A percentile compares a stretch with the other conserved stretches of the same genome.
Conservation (phyloP, 1,140 invertebrate species). For the Popillia japonica region DNA sequence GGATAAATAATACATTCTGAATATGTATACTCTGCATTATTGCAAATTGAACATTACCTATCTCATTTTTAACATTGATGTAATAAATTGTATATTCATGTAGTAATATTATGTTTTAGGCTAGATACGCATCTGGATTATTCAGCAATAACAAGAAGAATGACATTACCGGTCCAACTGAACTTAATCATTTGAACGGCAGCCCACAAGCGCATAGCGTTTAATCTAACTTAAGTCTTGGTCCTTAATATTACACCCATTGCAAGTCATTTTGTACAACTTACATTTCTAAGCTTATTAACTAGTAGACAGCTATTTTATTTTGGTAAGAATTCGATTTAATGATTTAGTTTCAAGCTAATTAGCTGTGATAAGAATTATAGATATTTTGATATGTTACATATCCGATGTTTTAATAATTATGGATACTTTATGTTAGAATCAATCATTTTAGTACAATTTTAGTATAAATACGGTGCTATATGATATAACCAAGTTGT, state of each 20-base stretch:
- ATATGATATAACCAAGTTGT: neutral
- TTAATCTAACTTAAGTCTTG: neutral
- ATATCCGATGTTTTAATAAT: neutral
- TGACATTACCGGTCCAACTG: neutral
- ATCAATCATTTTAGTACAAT: conserved; percentile 8
- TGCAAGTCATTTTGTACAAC: neutral
- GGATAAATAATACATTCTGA: too few species aligned
- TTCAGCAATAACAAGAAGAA: neutral
- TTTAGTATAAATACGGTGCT: neutral
- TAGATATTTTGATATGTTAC: neutral
- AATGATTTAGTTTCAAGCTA: conserved; percentile 11
- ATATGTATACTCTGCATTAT: too few species aligned
- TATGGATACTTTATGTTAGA: neutral
- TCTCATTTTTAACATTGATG: too few species aligned
- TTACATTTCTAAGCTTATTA: neutral
- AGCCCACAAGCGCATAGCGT: conserved; percentile 10
- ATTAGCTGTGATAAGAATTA: conserved; percentile 13
- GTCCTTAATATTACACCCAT: neutral
- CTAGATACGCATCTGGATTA: neutral
- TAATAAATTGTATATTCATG: too few species aligned
- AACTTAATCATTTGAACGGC: neutral
- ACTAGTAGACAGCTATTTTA: neutral
- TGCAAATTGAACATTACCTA: too few species aligned
- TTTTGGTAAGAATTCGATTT: conserved; percentile 2
- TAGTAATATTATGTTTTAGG: conserved; percentile 3